These are phyloP conservation scores for Pediacus dermestoides DNA, from an alignment of 2,888 invertebrate genomes.

Conservation along the genomic window DNA sequence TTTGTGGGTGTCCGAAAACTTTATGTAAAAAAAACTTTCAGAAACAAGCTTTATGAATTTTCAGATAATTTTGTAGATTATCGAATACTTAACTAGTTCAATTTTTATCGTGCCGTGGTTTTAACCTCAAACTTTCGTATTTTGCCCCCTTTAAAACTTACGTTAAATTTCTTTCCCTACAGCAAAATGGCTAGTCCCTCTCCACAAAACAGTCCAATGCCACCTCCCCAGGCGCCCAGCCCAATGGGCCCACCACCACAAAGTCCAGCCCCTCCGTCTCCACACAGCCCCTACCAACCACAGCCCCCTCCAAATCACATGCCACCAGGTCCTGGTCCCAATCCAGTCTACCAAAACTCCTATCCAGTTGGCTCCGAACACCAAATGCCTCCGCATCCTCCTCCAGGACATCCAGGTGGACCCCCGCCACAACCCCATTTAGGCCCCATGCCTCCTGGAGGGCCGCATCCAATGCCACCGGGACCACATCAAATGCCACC, in stretches of 20 bases:
- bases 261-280: slow-evolving; percentile 6
- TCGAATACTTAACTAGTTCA: too few species aligned
- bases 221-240: slow-evolving; percentile 80
- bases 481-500: slow-evolving; percentile 29
- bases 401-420: slow-evolving; percentile 25
- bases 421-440: slow-evolving; percentile 37
- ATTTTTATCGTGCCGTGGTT: too few species aligned
- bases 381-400: slow-evolving; percentile 34
- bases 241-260: slow-evolving; percentile 54
- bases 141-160: too few species aligned
- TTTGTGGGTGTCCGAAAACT: too few species aligned
- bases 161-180: too few species aligned
- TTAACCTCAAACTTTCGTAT: too few species aligned
- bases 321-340: slow-evolving; percentile 16
- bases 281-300: slow-evolving; percentile 8
- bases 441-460: slow-evolving; percentile 12
- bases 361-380: slow-evolving; percentile 36
- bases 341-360: slow-evolving; percentile 2
- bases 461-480: neutral
- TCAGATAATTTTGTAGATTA: too few species aligned
- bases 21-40: too few species aligned
- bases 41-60: too few species aligned
- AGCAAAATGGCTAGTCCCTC: slow-evolving; percentile 80
- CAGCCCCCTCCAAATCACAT: slow-evolving; percentile 15
- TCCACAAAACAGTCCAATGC: slow-evolving; percentile 83